phyloP scores from a whole-genome alignment of 2,888 invertebrate genomes.

The Pseudoips prasinana region DNA sequence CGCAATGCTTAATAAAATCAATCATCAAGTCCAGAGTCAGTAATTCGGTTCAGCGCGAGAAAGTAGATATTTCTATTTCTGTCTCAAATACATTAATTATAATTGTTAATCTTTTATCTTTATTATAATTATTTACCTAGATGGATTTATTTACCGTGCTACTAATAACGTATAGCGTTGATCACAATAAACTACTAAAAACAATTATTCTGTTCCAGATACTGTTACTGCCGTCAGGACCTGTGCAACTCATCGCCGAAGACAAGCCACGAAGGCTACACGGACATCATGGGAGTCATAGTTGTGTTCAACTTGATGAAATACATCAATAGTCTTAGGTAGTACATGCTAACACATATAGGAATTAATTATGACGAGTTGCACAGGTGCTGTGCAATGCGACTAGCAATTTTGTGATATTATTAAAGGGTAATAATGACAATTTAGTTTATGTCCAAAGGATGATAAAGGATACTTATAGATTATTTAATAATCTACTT shows the following conservation, averaged over 20 bases:
- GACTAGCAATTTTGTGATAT: constrained; percentile 40
- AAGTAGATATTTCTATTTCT: no score
- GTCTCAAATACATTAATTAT: no score
- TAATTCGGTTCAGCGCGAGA: no score
- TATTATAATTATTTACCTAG: no score
- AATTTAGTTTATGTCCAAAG: constrained; percentile 13
- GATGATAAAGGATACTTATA: background rate
- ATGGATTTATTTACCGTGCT: no score
- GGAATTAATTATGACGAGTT: constrained; percentile 28
- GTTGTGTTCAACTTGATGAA: constrained; percentile 84
- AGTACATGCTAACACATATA: constrained; percentile 32
- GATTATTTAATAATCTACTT: no score
- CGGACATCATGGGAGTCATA: constrained; percentile 83
- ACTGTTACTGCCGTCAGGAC: constrained; percentile 89
- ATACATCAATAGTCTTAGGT: constrained; percentile 80
- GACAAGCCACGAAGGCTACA: constrained; percentile 72
- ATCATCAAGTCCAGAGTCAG: no score
- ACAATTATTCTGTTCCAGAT: constrained; percentile 72
- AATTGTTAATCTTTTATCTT: no score
- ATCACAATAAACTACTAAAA: no score
- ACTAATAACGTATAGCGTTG: no score
- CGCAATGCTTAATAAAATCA: no score
- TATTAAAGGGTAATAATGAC: constrained; percentile 17
- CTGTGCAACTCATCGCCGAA: constrained; percentile 86
- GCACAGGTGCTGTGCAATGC: constrained; percentile 16